Evolutionary conservation across 2,888 invertebrate species (phyloP), one percentile per base, ranked within the genome.

Genomic region (Tortrix viridana): DNA sequence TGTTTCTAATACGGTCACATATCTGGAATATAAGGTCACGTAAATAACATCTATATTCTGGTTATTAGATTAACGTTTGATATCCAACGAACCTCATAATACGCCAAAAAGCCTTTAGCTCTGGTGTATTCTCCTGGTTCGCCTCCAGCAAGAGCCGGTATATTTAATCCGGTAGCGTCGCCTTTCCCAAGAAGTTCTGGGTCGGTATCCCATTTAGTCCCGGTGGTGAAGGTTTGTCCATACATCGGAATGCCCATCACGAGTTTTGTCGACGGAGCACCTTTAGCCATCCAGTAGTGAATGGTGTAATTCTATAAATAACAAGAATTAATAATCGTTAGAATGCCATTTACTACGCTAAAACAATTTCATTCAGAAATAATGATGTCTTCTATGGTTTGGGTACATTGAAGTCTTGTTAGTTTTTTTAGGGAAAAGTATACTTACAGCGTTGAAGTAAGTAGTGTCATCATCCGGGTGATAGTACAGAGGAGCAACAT

Each of bases 181-280:
- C 92, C 88, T 74, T 94, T 93, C 54, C 93, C 92, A 44, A 95
- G 76, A 19, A 71, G 53, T 6, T 77, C 69, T 18, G 67, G 65
- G 0, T 71, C 65, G 9, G 73, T 75, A 46, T 78, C 77, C 74
- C 74, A 74, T 47, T 73, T 69, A 0, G 75, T 79, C 0, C 84
- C 84, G 9, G 93, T 81, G 4, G 96, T 95, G 81, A 98, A 98
- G 0, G 97, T 95, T 79, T 97, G 97, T 0, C 97, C 98, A 77
- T 98, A 98, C 52, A 97, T 86, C 0, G 98, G 97, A 94, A 98
- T 96, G 37, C 97, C 97, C 96, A 98, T 96, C 0, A 98, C 94
- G 23, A 98, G 92, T 77, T 96, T 97, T 23, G 95, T 93, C 0
- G 96, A 93, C 0, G 96, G 95, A 0, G 97, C 96, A 14, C 98